Evolutionary conservation across 2,888 invertebrate genomes (phyloP), one percentile per base, ranked within the genome.

Genomic region (Flexamia atlantica): DNA sequence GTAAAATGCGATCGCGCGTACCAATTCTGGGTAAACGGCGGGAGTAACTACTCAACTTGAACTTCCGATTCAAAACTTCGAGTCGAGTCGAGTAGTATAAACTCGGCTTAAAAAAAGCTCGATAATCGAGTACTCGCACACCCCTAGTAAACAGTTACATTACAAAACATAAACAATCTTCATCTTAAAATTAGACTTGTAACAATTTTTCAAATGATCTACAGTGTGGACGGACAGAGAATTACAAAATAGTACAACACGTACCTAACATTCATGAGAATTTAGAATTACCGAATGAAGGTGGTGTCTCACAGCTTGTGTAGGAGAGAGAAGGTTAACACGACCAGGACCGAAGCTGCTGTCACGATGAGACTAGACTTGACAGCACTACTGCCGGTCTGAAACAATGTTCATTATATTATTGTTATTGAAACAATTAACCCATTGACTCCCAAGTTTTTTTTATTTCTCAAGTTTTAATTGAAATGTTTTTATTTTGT

Each of bases 361-460:
- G 72, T 70, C 32, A 81, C 72, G 12, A 84, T 23, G 1, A 72
- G 36, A 32, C 72, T 84, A 9, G 81, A 68, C 46, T 84, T 68
- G 9, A 80, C 74, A 20, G 74, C 60, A 23, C 84, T 84, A 36
- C 84, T 81, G 17, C 84, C 81, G 20, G 81, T 81, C 84, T 84
- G 81, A 20, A 84, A 84, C 17, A 80, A 7, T n/a, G n/a, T n/a
- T n/a, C n/a, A n/a, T n/a, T n/a, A n/a, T n/a, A n/a, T n/a, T n/a
- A n/a, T n/a, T n/a, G n/a, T n/a, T n/a, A n/a, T n/a, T n/a, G n/a
- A n/a, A n/a, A n/a, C n/a, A n/a, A n/a, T n/a, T n/a, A n/a, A n/a
- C n/a, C n/a, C n/a, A n/a, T n/a, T n/a, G n/a, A n/a, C n/a, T n/a
- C n/a, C n/a, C n/a, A n/a, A n/a, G n/a, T n/a, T n/a, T n/a, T n/a